Evolutionary conservation across 2,888 invertebrate genomes (phyloP), one percentile per base, ranked within the genome.

Genomic region (Stomorhina lunata): DNA sequence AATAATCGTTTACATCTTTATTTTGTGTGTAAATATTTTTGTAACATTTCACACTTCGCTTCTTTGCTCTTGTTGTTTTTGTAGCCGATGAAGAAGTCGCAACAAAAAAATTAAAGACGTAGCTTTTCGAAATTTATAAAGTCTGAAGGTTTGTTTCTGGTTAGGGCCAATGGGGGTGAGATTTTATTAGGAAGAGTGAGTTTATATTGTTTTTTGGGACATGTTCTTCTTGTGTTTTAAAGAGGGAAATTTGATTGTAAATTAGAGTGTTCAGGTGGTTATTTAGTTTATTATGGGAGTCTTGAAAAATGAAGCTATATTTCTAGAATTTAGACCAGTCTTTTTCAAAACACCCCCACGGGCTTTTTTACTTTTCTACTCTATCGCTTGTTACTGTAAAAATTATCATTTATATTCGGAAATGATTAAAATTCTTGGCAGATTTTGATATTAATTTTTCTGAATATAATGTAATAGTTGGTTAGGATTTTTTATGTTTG

Each of bases 1-100:
- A 79, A 65, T 75, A 72, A 81, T 73, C 83, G 73, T 80, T 85
- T 80, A 83, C 84, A 84, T 78, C 86, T 88, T 86, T 85, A 86
- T 88, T 88, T 87, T 86, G 82, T 88, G 87, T 86, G 84, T 84
- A 89, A 89, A 89, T 89, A 89, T 89, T 89, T 85, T 88, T 85
- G 84, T 88, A 87, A 86, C 85, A 87, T 88, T 88, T 88, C 84
- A 81, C 77, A 79, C 79, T 81, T 72, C 53, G 12, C 69, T 81
- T 71, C 72, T 48, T 43, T 20, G 66, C 79, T 66, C 40, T 79
- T 82, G 79, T 79, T 75, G 69, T 79, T 48, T 75, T 69, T 75
- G 34, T 34, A 75, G 55, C n/a, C 37, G 9, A 22, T 37, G 61
- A 7, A 43, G 66, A 45, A 43, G 57, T 40, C 12, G 27, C 32